These are phyloP conservation scores for Albula goreensis DNA, from an alignment of 2,113 vertebrate genomes.

Conservation along the genomic window DNA sequence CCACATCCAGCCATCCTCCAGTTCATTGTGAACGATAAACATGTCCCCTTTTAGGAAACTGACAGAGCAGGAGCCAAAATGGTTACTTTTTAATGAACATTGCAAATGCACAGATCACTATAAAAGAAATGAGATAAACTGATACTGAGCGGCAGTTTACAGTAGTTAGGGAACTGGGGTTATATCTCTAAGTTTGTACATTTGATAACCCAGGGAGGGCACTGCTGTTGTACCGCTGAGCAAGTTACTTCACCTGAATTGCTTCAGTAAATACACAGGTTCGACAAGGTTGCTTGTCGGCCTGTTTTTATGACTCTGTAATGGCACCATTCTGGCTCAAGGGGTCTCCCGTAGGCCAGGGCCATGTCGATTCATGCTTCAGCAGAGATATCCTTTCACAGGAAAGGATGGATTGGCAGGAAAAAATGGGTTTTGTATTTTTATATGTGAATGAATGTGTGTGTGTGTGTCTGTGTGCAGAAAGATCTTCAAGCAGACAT, in stretches of 20 bases:
- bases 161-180: too few relatives aligned
- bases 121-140: neutral
- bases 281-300: neutral
- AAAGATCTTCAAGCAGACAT: too few relatives aligned
- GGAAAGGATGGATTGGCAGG: too few relatives aligned
- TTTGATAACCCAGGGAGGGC: too few relatives aligned
- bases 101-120: neutral
- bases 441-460: neutral
- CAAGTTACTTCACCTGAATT: too few relatives aligned
- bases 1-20: constrained; percentile 99
- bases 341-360: constrained; percentile 45
- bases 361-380: neutral
- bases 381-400: neutral
- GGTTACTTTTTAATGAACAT: neutral
- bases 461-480: too few relatives aligned
- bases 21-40: constrained; percentile 99
- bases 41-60: constrained; percentile 99
- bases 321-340: constrained; percentile 41
- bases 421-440: neutral
- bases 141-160: too few relatives aligned
- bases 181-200: too few relatives aligned
- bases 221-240: too few relatives aligned
- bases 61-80: constrained; percentile 25
- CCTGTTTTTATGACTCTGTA: constrained; percentile 13
- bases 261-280: neutral